Evolutionary conservation across 2,797 vertebrate genomes (phyloP).

Genomic region (Betta splendens): DNA sequence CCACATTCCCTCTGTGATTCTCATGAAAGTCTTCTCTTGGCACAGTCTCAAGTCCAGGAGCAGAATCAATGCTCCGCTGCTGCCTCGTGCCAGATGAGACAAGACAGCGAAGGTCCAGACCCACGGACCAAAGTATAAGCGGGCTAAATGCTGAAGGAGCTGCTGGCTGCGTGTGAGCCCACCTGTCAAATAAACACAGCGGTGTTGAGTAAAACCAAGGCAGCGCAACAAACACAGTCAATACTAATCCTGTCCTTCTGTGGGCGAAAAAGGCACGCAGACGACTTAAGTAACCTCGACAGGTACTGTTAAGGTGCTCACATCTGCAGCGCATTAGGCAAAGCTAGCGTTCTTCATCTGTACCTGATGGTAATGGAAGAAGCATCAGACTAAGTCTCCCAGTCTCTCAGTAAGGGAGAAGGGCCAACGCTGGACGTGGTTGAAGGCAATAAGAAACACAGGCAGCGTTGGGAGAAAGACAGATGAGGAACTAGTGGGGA

Average conservation of each 20-base stretch:
- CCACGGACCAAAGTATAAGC: slow-evolving; percentile 25
- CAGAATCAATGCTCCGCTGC: slow-evolving; percentile 1
- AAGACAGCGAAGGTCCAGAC: slow-evolving; percentile 14
- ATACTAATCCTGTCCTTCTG: slow-evolving; percentile 23
- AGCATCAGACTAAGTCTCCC: slow-evolving; percentile 33
- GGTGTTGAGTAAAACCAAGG: neutral
- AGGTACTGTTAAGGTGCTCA: slow-evolving; percentile 14
- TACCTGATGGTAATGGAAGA: slow-evolving; percentile 26
- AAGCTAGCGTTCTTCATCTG: slow-evolving; percentile 25
- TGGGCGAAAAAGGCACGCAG: neutral
- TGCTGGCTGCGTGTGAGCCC: neutral
- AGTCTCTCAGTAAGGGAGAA: slow-evolving; percentile 8
- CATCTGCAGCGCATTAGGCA: slow-evolving; percentile 22
- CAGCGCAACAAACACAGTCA: slow-evolving; percentile 3
- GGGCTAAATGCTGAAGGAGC: slow-evolving; percentile 2
- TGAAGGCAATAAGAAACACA: slow-evolving; percentile 9
- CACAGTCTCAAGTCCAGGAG: slow-evolving; percentile 13
- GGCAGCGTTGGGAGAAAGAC: neutral
- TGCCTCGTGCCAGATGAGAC: neutral
- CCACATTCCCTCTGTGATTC: slow-evolving; percentile 17
- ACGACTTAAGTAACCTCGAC: slow-evolving; percentile 22
- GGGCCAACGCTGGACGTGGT: slow-evolving; percentile 21
- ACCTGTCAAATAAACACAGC: slow-evolving; percentile 37
- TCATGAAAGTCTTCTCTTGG: slow-evolving; percentile 5
- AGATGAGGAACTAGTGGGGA: neutral